phyloP scores from a whole-genome alignment of 1,140 invertebrate species.

The Cyrtorhinus lividipennis region DNA sequence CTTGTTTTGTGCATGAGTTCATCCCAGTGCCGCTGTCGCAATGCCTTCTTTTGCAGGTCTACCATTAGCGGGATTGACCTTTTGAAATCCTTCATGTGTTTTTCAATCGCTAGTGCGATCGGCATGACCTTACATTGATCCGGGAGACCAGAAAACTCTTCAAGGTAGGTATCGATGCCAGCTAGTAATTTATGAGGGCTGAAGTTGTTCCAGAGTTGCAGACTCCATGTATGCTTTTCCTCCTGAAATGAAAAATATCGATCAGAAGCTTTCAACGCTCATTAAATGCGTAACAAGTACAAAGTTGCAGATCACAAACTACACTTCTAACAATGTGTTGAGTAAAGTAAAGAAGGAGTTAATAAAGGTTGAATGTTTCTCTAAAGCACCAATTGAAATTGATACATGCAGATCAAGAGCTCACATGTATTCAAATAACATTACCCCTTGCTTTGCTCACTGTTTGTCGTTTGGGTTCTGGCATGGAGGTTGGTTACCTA shows the following conservation, averaged over 20 bases:
- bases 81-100: conserved; percentile 76
- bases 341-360: neutral
- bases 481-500: too few species aligned
- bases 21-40: conserved; percentile 75
- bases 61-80: conserved; percentile 75
- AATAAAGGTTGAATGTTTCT: too few species aligned
- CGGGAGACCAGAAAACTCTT: conserved; percentile 52
- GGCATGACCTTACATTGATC: conserved; percentile 38
- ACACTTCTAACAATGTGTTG: too few species aligned
- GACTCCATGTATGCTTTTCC: conserved; percentile 62
- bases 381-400: too few species aligned
- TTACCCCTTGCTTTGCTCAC: too few species aligned
- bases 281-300: too few species aligned
- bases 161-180: conserved; percentile 71
- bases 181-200: conserved; percentile 68
- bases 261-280: too few species aligned
- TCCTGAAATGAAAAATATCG: conserved; percentile 27
- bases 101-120: conserved; percentile 51
- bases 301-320: too few species aligned
- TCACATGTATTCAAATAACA: too few species aligned
- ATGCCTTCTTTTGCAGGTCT: conserved; percentile 77
- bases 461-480: too few species aligned
- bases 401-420: too few species aligned
- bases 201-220: conserved; percentile 72
- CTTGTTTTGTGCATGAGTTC: conserved; percentile 76